Percentiles rank a stretch among this genome's conserved stretches.
These are phyloP conservation scores for Myzus persicae DNA, from an alignment of 1,140 invertebrate species.

Conservation along the genomic window DNA sequence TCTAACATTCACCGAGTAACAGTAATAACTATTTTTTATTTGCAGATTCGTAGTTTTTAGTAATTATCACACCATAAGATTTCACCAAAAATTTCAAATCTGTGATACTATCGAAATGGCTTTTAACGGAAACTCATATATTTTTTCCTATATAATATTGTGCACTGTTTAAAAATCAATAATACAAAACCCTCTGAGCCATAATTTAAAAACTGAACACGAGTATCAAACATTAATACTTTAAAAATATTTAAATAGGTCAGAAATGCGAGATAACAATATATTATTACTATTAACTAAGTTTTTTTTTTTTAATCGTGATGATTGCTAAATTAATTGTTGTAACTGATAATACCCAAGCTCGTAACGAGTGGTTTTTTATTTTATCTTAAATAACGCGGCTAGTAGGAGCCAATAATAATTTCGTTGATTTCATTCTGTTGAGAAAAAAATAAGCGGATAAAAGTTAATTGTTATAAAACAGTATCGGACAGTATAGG, in stretches of 20 bases:
- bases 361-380: background rate
- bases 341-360: background rate
- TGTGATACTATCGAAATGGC: background rate
- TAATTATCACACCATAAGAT: background rate
- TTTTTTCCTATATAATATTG: background rate
- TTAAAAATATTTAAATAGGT: background rate
- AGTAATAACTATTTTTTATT: background rate
- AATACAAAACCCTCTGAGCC: background rate
- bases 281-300: background rate
- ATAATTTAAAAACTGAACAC: background rate
- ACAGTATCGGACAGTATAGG: background rate
- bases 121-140: background rate
- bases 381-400: background rate
- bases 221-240: background rate
- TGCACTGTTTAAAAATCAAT: too few relatives aligned
- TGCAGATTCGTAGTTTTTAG: background rate
- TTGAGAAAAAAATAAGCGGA: background rate
- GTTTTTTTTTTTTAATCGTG: background rate
- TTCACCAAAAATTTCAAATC: background rate
- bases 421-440: background rate
- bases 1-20: background rate
- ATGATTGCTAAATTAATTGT: background rate
- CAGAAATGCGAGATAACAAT: background rate
- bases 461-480: background rate
- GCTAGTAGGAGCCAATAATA: background rate